These are phyloP conservation scores for Mormyrops attenuatus DNA, from an alignment of 2,797 vertebrate genomes.

Conservation along the genomic window DNA sequence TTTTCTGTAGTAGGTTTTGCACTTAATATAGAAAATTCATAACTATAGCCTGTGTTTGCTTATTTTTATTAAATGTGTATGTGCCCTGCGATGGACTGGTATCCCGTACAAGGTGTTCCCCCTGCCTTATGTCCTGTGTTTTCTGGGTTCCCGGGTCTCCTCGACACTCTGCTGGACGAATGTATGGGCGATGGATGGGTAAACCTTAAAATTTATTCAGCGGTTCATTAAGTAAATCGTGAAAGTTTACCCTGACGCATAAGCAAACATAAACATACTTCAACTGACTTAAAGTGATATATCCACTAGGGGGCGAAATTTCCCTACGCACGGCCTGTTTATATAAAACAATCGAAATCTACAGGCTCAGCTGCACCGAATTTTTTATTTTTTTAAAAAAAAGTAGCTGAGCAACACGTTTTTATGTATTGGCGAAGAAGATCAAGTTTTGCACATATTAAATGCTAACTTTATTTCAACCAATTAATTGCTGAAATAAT, in stretches of 20 bases:
- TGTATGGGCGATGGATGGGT: not conserved
- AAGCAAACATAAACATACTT: not conserved
- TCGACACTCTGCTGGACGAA: not conserved
- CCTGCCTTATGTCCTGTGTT: not conserved
- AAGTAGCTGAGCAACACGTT: not conserved
- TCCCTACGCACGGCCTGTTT: not conserved
- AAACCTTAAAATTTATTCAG: not conserved
- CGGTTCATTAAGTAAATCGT: not conserved
- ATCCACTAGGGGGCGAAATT: conserved; percentile 9
- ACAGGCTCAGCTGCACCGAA: not conserved
- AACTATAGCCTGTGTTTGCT: not conserved
- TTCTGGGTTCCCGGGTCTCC: not conserved
- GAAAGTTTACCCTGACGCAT: not conserved
- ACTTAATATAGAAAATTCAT: not conserved
- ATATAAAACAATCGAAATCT: not conserved
- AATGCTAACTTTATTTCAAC: not conserved
- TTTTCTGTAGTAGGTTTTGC: not conserved
- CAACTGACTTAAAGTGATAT: not conserved
- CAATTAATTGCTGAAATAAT: not conserved
- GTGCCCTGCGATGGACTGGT: not conserved
- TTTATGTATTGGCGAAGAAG: not conserved
- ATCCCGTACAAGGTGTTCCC: not conserved
- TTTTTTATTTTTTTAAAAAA: not conserved
- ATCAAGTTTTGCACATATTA: not conserved
- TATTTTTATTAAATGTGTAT: not conserved